Percentiles rank a stretch among this genome's conserved stretches.
These are phyloP conservation scores for Chromis chromis DNA, from an alignment of 2,797 vertebrate genomes.

Conservation along the genomic window DNA sequence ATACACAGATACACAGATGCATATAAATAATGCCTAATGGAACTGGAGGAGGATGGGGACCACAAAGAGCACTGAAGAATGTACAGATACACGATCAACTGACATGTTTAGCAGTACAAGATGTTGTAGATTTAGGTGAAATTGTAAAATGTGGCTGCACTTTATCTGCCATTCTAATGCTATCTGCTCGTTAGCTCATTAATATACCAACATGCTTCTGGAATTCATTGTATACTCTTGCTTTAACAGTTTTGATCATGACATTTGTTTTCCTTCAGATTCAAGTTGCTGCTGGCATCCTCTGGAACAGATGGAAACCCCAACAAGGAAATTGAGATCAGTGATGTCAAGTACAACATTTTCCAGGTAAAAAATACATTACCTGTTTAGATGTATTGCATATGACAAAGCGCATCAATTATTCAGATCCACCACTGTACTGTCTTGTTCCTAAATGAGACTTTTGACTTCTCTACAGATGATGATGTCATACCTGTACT, in stretches of 20 bases:
- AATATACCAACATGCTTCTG: too few species aligned
- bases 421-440: not conserved
- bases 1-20: too few species aligned
- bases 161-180: too few species aligned
- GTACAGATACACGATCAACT: too few species aligned
- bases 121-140: too few species aligned
- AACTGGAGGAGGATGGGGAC: too few species aligned
- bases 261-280: conserved; percentile 80
- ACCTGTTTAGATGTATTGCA: not conserved
- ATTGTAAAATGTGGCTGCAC: too few species aligned
- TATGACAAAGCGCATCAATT: not conserved
- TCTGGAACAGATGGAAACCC: conserved; percentile 84
- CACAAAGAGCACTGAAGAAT: too few species aligned
- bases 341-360: conserved; percentile 91
- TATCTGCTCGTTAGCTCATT: too few species aligned
- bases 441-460: conserved; percentile 6
- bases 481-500: conserved; percentile 99
- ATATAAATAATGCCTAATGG: too few species aligned
- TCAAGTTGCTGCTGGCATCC: conserved; percentile 92
- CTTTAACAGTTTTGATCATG: not conserved
- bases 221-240: too few species aligned
- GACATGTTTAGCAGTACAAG: too few species aligned
- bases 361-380: conserved; percentile 88
- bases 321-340: conserved; percentile 91
- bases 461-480: conserved; percentile 81